Percentiles rank a stretch among this genome's conserved stretches.
These are phyloP conservation scores for Chironomus tepperi DNA, from an alignment of 1,140 invertebrate species.

Conservation along the genomic window DNA sequence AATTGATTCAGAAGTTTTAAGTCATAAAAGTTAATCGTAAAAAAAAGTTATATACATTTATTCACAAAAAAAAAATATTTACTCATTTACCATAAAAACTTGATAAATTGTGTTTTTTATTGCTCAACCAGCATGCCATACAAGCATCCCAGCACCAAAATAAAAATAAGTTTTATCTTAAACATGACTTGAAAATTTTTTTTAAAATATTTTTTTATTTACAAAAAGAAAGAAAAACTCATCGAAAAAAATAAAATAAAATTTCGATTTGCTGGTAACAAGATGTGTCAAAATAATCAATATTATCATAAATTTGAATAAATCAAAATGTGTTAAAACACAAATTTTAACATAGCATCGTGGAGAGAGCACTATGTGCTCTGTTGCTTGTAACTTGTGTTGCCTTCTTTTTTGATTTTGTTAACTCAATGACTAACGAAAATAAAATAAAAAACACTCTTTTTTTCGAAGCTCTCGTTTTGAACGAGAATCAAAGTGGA, in stretches of 20 bases:
- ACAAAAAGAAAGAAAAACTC: constrained; percentile 9
- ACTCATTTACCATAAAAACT: constrained; percentile 7
- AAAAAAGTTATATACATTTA: background rate
- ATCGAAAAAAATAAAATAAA: background rate
- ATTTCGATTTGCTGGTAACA: background rate
- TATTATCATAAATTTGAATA: constrained; percentile 15
- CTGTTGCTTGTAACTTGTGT: background rate
- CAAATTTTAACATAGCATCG: background rate
- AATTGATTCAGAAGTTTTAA: constrained; percentile 14
- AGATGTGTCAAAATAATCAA: constrained; percentile 14
- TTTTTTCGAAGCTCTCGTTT: too few relatives aligned
- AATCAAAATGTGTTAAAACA: constrained; percentile 14
- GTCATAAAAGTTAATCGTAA: constrained; percentile 14
- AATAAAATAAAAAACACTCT: too few relatives aligned
- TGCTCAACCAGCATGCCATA: constrained; percentile 5
- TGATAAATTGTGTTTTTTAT: constrained; percentile 15
- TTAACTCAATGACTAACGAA: constrained; percentile 5
- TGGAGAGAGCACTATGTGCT: too few relatives aligned
- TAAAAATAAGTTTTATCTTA: background rate
- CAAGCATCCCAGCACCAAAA: background rate
- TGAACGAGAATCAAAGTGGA: too few relatives aligned
- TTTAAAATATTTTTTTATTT: background rate
- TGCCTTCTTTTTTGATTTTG: background rate
- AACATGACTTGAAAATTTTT: constrained; percentile 4
- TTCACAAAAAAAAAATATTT: background rate